Percentiles rank a stretch among this genome's conserved stretches.
These are phyloP conservation scores for Lampris megalopsis DNA, from an alignment of 2,113 vertebrate genomes.

Conservation along the genomic window DNA sequence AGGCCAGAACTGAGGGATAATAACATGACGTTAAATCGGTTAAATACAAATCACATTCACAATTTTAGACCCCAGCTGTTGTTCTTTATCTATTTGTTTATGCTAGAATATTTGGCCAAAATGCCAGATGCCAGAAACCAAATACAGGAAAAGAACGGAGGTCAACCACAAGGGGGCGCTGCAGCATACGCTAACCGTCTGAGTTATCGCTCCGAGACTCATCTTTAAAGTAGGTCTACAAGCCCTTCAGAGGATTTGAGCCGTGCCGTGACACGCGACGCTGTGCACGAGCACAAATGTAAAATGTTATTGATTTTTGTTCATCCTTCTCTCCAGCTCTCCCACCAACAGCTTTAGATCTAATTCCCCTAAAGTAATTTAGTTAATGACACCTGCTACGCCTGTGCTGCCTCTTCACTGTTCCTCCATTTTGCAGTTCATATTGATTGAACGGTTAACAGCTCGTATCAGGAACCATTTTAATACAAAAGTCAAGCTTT, in stretches of 20 bases:
- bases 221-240: background rate
- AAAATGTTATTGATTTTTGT: constrained; percentile 25
- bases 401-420: constrained; percentile 4
- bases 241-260: background rate
- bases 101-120: background rate
- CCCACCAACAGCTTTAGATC: constrained; percentile 31
- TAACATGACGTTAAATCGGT: background rate
- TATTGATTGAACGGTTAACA: constrained; percentile 4
- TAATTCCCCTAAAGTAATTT: constrained; percentile 35
- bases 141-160: background rate
- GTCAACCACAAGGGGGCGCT: background rate
- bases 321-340: constrained; percentile 20
- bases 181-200: background rate
- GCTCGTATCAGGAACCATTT: too few species aligned
- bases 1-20: background rate
- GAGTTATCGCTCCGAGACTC: background rate
- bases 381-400: constrained; percentile 33
- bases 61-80: background rate
- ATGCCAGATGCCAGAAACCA: background rate
- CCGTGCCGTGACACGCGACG: too few species aligned
- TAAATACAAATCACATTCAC: background rate
- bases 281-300: background rate
- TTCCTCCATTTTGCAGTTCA: constrained; percentile 4
- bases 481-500: too few species aligned
- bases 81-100: background rate